Evolutionary conservation across 2,888 invertebrate genomes (phyloP).

Genomic region (Druceiella hillmani): DNA sequence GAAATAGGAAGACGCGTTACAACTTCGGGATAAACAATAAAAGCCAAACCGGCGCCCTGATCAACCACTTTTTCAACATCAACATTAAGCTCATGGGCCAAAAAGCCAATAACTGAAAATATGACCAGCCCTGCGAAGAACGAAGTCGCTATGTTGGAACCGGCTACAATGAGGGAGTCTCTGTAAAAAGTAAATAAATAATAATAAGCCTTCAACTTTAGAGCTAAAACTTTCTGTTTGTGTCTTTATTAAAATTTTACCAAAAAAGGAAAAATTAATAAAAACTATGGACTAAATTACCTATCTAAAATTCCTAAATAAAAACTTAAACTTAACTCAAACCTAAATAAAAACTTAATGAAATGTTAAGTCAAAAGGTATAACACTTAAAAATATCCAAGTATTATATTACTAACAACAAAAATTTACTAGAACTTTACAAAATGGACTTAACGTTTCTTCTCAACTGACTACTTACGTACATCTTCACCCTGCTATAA

Average conservation of each 20-base stretch:
- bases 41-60: slow-evolving; percentile 73
- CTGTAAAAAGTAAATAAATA: slow-evolving; percentile 35
- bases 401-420: no score
- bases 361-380: no score
- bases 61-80: slow-evolving; percentile 67
- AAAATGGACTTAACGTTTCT: no score
- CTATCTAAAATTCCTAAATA: no score
- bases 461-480: no score
- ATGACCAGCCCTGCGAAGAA: slow-evolving; percentile 78
- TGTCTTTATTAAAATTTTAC: neutral
- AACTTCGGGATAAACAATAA: slow-evolving; percentile 82
- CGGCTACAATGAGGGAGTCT: slow-evolving; percentile 70
- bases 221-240: neutral
- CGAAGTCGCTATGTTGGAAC: slow-evolving; percentile 72
- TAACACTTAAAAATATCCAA: no score
- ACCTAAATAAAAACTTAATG: no score
- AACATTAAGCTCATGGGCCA: slow-evolving; percentile 70
- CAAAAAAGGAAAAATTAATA: no score
- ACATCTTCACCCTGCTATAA: no score
- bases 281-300: no score
- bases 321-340: no score
- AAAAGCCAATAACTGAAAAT: slow-evolving; percentile 76
- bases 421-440: no score
- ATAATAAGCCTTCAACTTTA: slow-evolving; percentile 7
- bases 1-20: slow-evolving; percentile 73